Evolutionary conservation across 2,113 vertebrate genomes (phyloP).

Genomic region (Phainopepla nitens): DNA sequence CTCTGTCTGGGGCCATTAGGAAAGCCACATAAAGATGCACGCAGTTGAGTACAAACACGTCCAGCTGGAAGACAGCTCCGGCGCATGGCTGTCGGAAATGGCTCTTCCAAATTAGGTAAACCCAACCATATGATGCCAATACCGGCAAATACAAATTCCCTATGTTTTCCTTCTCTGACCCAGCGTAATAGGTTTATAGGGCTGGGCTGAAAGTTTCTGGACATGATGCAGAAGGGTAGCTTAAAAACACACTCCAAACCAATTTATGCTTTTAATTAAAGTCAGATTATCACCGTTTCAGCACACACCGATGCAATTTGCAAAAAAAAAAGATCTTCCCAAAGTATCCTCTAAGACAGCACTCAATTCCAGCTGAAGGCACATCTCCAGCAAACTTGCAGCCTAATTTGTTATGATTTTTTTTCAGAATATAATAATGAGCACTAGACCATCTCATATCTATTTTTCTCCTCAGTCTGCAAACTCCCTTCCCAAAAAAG

Average conservation of each 20-base stretch:
- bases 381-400: constrained; percentile 12
- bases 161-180: background rate
- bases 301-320: constrained; percentile 45
- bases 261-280: constrained; percentile 59
- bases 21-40: background rate
- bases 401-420: constrained; percentile 35
- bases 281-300: constrained; percentile 54
- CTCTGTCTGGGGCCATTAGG: constrained; percentile 7
- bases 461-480: constrained; percentile 32
- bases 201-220: background rate
- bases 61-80: background rate
- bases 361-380: constrained; percentile 28
- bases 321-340: constrained; percentile 31
- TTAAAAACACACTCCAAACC: constrained; percentile 22
- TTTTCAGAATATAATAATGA: constrained; percentile 57
- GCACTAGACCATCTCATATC: constrained; percentile 28
- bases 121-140: background rate
- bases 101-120: background rate
- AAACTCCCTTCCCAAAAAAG: constrained; percentile 57
- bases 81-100: background rate
- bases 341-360: constrained; percentile 50
- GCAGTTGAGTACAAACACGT: background rate
- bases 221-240: background rate
- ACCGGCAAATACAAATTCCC: background rate
- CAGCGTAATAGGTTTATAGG: background rate